Evolutionary conservation across 2,888 invertebrate genomes (phyloP), one percentile per base, ranked within the genome.

Genomic region (Tyria jacobaeae): DNA sequence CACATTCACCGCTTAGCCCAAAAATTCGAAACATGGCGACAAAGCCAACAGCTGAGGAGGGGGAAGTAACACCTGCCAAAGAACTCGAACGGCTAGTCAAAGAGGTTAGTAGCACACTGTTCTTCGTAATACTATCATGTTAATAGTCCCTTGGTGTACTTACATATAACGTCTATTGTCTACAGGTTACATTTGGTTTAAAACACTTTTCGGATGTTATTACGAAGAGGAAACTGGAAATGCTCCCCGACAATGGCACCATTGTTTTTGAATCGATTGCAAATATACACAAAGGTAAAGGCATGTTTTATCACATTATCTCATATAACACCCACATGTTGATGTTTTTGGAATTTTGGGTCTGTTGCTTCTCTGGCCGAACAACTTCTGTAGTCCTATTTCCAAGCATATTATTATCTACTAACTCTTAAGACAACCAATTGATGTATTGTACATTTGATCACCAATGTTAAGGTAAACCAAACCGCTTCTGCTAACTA

Each of bases 151-250:
- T 53, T 47, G 31, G 64, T 57, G 12, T 44, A 21, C 27, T 81
- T 44, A 58, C 15, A 48, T 39, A 61, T 56, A 35, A 57, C 50
- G 14, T 60, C 67, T 61, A 72, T 77, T 73, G 71, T 78, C 56
- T 60, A 39, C 86, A 94, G 94, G 94, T 94, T 76, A 92, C 91
- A 79, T 92, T 92, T 80, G 93, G 93, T 51, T 94, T 99, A 74
- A 96, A 97, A 85, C 98, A 98, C 93, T 98, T 99, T 89, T 96
- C 97, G 80, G 98, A 98, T 94, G 98, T 98, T 68, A 97, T 99
- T 75, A 96, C 97, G 66, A 98, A 98, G 92, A 96, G 97, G 89
- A 98, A 97, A 90, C 94, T 98, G 82, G 98, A 98, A 94, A 98
- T 99, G 95, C 94, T 99, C 78, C 98, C 98, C 3, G 98, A 98